These are phyloP conservation scores for Zaprionus ghesquierei DNA, from an alignment of 1,140 invertebrate species.

Conservation along the genomic window DNA sequence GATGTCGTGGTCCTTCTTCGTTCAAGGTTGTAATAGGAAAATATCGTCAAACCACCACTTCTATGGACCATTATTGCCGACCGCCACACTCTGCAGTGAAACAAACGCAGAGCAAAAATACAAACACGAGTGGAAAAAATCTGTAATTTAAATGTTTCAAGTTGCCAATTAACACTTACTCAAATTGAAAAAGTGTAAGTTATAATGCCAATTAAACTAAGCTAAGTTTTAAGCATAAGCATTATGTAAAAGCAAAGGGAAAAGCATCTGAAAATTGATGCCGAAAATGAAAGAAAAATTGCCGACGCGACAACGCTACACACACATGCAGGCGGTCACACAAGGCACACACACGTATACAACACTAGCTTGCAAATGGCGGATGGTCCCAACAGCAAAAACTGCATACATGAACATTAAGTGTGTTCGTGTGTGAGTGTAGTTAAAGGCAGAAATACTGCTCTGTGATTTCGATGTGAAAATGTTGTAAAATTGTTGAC, in stretches of 20 bases:
- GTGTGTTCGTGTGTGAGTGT: conserved; percentile 18
- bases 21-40: neutral
- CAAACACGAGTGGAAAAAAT: conserved; percentile 43
- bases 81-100: conserved; percentile 37
- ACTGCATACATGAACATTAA: conserved; percentile 53
- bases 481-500: conserved; percentile 73
- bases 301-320: conserved; percentile 67
- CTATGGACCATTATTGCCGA: conserved; percentile 24
- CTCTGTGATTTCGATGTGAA: conserved; percentile 56
- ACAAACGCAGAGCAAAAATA: conserved; percentile 45
- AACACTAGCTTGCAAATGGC: conserved; percentile 73
- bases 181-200: conserved; percentile 66
- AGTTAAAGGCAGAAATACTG: conserved; percentile 40
- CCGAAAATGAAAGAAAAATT: conserved; percentile 59
- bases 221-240: conserved; percentile 27
- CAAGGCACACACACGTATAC: conserved; percentile 49
- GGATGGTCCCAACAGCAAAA: conserved; percentile 67
- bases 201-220: conserved; percentile 19
- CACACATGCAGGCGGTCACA: conserved; percentile 37
- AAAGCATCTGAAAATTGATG: conserved; percentile 18
- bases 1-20: neutral
- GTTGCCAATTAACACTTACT: conserved; percentile 38
- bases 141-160: conserved; percentile 60
- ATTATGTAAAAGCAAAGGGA: conserved; percentile 27
- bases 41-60: conserved; percentile 18